These are phyloP conservation scores for Leptinotarsa defecta DNA, from an alignment of 1,140 invertebrate genomes.

Conservation along the genomic window DNA sequence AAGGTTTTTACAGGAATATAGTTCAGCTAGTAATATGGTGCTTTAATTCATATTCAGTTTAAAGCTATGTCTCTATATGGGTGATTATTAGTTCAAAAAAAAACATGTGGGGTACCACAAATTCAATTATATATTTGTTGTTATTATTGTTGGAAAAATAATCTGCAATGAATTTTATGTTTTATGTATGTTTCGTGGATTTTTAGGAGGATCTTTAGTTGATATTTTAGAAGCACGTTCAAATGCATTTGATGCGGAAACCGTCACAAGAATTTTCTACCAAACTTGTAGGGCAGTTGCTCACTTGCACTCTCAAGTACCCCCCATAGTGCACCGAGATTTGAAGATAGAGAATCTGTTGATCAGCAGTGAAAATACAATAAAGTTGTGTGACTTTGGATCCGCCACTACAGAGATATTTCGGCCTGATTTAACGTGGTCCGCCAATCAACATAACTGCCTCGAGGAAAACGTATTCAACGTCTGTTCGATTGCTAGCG, in stretches of 20 bases:
- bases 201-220: conserved; percentile 75
- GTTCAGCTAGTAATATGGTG: no score
- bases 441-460: conserved; percentile 84
- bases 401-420: conserved; percentile 88
- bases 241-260: conserved; percentile 70
- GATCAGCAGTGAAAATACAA: conserved; percentile 76
- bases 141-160: neutral
- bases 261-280: conserved; percentile 89
- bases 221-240: conserved; percentile 74
- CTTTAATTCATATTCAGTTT: no score
- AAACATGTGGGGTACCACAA: neutral
- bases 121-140: neutral
- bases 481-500: no score
- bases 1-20: no score
- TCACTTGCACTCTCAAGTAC: conserved; percentile 89
- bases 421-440: conserved; percentile 87
- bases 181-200: neutral
- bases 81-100: no score
- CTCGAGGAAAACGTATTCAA: conserved; percentile 88
- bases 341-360: conserved; percentile 80
- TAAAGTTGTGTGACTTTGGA: conserved; percentile 99
- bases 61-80: no score
- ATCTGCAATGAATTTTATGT: neutral
- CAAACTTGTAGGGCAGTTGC: conserved; percentile 88
- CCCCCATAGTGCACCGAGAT: conserved; percentile 91